Evolutionary conservation across 2,113 vertebrate species (phyloP).

Genomic region (Diglossa brunneiventris): DNA sequence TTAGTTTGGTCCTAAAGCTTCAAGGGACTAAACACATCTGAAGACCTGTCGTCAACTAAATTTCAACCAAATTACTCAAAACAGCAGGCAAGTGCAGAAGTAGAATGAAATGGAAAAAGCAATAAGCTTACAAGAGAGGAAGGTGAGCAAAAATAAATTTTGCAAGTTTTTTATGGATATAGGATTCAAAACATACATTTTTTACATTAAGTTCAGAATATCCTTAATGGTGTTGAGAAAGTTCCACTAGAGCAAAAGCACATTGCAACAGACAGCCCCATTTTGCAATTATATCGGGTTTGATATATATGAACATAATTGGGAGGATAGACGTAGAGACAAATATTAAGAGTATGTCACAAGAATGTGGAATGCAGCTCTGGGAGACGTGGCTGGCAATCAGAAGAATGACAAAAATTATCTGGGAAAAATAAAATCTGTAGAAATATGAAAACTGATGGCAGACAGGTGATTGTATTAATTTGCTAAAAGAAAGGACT

Average conservation of each 20-base stretch:
- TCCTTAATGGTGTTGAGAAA: not conserved
- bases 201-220: not conserved
- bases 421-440: not conserved
- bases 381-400: fast-evolving
- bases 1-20: not conserved
- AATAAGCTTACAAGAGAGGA: not conserved
- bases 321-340: not conserved
- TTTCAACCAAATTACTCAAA: not conserved
- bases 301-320: not conserved
- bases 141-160: not conserved
- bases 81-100: not conserved
- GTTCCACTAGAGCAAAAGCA: not conserved
- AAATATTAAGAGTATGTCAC: not conserved
- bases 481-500: not conserved
- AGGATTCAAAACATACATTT: not conserved
- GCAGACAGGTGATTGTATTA: not conserved
- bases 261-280: not conserved
- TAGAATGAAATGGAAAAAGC: not conserved
- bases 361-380: not conserved
- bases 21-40: not conserved
- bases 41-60: not conserved
- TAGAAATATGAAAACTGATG: not conserved
- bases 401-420: not conserved
- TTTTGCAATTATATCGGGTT: not conserved
- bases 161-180: not conserved